phyloP scores from a whole-genome alignment of 2,797 vertebrate genomes.

The Sebastolobus altivelis region DNA sequence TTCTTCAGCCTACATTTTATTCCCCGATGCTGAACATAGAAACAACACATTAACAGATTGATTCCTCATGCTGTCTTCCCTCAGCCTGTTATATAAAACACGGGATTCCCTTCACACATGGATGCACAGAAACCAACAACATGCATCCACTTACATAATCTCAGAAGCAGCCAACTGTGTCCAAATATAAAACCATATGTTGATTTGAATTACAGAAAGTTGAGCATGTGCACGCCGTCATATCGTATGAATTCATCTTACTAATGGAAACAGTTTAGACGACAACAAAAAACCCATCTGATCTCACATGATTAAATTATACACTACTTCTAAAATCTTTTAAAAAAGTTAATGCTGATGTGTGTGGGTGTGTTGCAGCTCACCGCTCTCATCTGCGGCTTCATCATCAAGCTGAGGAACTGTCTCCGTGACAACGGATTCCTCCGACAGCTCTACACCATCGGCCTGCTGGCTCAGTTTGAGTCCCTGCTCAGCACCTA shows the following conservation, averaged over 20 bases:
- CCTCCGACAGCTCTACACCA: constrained; percentile 96
- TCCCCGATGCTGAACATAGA: neutral
- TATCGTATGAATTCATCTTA: neutral
- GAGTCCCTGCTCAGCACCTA: constrained; percentile 98
- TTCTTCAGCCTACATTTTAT: neutral
- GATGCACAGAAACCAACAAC: constrained; percentile 13
- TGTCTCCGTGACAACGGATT: constrained; percentile 95
- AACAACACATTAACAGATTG: neutral
- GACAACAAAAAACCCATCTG: neutral
- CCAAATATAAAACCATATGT: constrained; percentile 27
- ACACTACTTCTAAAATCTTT: neutral
- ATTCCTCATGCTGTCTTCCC: neutral
- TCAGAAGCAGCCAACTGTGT: neutral
- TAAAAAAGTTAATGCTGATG: neutral
- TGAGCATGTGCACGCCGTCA: neutral
- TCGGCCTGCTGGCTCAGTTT: constrained; percentile 95
- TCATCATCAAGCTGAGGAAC: constrained; percentile 96
- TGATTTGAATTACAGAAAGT: neutral
- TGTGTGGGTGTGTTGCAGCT: constrained; percentile 81
- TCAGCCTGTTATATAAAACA: constrained; percentile 1
- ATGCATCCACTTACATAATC: constrained; percentile 13
- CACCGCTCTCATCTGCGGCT: constrained; percentile 95
- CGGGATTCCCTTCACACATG: constrained; percentile 7
- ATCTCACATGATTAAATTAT: neutral
- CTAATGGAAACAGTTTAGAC: neutral